Evolutionary conservation across 2,888 invertebrate species (phyloP).

Genomic region (Amiota minor): DNA sequence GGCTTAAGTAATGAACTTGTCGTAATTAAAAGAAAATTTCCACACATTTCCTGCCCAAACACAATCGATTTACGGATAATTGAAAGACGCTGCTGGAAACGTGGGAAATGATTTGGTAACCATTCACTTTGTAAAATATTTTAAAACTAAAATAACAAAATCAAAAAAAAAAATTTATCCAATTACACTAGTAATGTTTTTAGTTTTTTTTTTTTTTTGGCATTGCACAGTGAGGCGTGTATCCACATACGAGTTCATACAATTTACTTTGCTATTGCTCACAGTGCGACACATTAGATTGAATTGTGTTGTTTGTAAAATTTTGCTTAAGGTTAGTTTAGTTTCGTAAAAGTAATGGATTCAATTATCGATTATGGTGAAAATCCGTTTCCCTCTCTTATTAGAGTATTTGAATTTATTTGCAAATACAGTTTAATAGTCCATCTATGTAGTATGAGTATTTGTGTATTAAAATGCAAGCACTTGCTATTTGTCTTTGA

Average conservation of each 20-base stretch:
- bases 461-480: background rate
- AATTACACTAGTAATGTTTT: slow-evolving; percentile 10
- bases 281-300: slow-evolving; percentile 19
- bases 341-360: background rate
- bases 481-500: slow-evolving; percentile 17
- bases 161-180: background rate
- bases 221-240: slow-evolving; percentile 21
- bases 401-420: too few species aligned
- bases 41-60: too few species aligned
- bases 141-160: background rate
- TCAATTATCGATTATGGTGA: too few species aligned
- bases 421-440: too few species aligned
- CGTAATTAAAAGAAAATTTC: background rate
- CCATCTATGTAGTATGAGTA: background rate
- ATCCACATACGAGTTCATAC: too few species aligned
- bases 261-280: background rate
- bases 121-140: slow-evolving; percentile 26
- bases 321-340: background rate
- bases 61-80: background rate
- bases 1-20: slow-evolving; percentile 5
- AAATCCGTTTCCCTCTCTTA: too few species aligned
- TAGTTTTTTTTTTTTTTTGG: too few species aligned
- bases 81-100: background rate
- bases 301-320: background rate
- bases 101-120: slow-evolving; percentile 31